Evolutionary conservation across 2,113 vertebrate genomes (phyloP).

Genomic region (Amazona vittata): DNA sequence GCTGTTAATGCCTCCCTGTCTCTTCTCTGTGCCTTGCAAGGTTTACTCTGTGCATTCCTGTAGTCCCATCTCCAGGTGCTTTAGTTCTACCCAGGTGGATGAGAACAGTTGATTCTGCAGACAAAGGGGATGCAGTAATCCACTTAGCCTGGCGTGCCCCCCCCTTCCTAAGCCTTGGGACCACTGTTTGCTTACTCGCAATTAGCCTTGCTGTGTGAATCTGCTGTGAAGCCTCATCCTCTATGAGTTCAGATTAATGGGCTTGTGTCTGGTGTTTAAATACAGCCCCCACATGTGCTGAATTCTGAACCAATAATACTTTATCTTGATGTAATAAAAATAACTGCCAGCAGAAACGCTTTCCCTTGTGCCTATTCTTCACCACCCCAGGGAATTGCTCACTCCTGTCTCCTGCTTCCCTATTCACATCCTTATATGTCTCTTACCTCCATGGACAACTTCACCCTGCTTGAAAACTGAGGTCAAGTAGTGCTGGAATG

Average conservation of each 20-base stretch:
- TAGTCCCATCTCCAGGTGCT: background rate
- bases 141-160: background rate
- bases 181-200: background rate
- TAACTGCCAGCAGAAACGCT: background rate
- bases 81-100: background rate
- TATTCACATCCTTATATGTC: fast-evolving
- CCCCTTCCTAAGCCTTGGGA: background rate
- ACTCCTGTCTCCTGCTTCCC: background rate
- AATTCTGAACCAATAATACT: background rate
- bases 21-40: background rate
- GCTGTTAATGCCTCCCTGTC: background rate
- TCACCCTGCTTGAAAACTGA: background rate
- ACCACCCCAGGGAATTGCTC: background rate
- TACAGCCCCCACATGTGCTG: conserved; percentile 21
- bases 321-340: conserved; percentile 37
- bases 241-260: background rate
- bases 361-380: background rate
- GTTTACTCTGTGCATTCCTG: background rate
- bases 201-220: background rate
- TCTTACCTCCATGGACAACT: background rate
- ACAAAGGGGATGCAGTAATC: background rate
- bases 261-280: background rate
- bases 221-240: background rate
- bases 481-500: background rate
- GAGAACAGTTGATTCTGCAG: background rate